Evolutionary conservation across 2,797 vertebrate species (phyloP).

Genomic region (Siniperca scherzeri): DNA sequence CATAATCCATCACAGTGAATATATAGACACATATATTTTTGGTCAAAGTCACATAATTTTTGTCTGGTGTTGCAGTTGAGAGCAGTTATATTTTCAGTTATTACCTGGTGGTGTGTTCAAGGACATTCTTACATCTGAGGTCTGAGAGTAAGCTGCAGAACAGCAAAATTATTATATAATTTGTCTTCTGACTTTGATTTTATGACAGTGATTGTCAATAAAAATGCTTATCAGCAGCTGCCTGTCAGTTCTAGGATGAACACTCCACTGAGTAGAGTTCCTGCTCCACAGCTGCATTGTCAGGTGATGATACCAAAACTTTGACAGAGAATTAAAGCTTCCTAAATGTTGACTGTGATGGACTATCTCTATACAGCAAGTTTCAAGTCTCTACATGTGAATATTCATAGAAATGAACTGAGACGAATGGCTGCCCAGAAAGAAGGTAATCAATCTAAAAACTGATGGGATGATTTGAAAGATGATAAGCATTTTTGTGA

Average conservation of each 20-base stretch:
- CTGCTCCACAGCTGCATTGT: background rate
- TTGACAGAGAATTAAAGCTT: background rate
- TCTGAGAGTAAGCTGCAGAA: background rate
- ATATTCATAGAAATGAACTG: background rate
- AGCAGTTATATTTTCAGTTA: background rate
- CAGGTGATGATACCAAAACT: background rate
- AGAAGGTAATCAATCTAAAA: slow-evolving; percentile 3
- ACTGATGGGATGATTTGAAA: background rate
- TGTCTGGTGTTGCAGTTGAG: background rate
- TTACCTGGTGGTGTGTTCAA: background rate
- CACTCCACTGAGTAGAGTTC: background rate
- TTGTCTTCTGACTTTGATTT: slow-evolving; percentile 3
- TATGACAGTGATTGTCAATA: background rate
- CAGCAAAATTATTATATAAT: background rate
- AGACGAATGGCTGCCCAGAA: background rate
- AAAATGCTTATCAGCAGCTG: background rate
- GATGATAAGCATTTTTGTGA: background rate
- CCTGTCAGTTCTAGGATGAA: background rate
- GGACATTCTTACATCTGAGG: background rate
- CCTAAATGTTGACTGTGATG: background rate
- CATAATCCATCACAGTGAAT: background rate
- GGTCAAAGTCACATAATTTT: background rate
- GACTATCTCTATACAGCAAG: background rate
- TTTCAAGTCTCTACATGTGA: background rate
- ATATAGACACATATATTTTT: background rate